Conservation (phyloP, 2,113 vertebrate genomes). For the Dinomys branickii region DNA sequence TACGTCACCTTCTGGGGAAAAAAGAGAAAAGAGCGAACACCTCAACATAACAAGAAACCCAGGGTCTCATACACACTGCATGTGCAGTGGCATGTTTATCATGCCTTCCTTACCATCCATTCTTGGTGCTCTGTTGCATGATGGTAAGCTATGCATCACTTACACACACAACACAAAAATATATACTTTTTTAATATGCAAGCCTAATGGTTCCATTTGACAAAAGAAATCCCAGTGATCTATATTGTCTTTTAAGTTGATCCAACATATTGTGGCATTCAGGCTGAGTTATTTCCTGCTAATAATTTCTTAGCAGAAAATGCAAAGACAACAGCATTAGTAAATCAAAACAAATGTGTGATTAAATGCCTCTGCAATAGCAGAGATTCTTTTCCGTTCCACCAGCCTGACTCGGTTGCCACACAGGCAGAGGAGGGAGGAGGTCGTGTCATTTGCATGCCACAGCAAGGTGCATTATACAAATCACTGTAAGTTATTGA, state of each 20-base stretch:
- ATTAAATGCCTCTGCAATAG: constrained; percentile 80
- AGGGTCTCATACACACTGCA: neutral
- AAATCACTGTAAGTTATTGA: constrained; percentile 82
- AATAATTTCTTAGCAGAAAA: constrained; percentile 82
- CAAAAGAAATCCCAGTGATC: constrained; percentile 82
- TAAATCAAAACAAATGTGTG: constrained; percentile 86
- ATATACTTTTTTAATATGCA: constrained; percentile 80
- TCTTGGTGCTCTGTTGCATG: constrained; percentile 77
- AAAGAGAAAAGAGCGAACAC: constrained; percentile 46
- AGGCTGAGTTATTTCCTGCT: constrained; percentile 79
- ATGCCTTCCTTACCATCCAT: constrained; percentile 4
- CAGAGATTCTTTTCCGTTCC: constrained; percentile 75
- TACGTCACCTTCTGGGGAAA: constrained; percentile 66
- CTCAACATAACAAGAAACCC: constrained; percentile 54
- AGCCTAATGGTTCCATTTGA: constrained; percentile 77
- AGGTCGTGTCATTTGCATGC: constrained; percentile 75
- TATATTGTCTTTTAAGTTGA: constrained; percentile 81
- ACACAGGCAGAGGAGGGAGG: constrained; percentile 41
- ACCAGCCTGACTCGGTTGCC: constrained; percentile 63
- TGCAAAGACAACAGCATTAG: constrained; percentile 82
- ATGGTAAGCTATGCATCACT: constrained; percentile 62
- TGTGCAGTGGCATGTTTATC: constrained; percentile 37
- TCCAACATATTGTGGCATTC: constrained; percentile 74
- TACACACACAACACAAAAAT: constrained; percentile 71
- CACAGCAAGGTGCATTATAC: constrained; percentile 75